phyloP scores from a whole-genome alignment of 2,888 invertebrate genomes.

The Epinotia brunnichana region DNA sequence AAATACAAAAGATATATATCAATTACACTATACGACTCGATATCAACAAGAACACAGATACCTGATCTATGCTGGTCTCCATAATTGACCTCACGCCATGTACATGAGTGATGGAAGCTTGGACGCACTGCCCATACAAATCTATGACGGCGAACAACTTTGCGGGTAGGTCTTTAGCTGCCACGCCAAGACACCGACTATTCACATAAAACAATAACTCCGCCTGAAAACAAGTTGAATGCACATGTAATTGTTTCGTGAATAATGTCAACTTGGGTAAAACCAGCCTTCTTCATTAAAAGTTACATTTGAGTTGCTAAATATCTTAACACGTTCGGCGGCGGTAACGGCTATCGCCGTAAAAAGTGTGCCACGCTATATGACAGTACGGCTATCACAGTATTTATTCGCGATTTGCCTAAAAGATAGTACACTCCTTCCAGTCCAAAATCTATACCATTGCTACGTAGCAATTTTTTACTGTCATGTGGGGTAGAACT shows the following conservation, averaged over 20 bases:
- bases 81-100: slow-evolving; percentile 63
- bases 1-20: too few species aligned
- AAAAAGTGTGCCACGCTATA: too few species aligned
- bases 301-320: too few species aligned
- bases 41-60: slow-evolving; percentile 46
- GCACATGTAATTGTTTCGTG: neutral
- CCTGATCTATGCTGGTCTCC: slow-evolving; percentile 67
- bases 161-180: slow-evolving; percentile 90
- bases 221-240: slow-evolving; percentile 77
- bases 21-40: too few species aligned
- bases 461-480: too few species aligned
- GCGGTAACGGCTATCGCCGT: too few species aligned
- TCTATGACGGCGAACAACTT: slow-evolving; percentile 96
- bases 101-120: slow-evolving; percentile 85
- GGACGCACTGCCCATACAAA: slow-evolving; percentile 96
- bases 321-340: too few species aligned
- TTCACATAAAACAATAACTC: slow-evolving; percentile 95
- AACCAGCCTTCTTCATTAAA: neutral
- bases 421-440: too few species aligned
- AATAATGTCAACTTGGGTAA: neutral
- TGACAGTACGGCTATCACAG: too few species aligned
- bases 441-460: too few species aligned
- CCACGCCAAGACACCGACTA: slow-evolving; percentile 94
- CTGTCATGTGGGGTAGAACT: too few species aligned
- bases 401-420: too few species aligned